Conservation (phyloP, 2,888 invertebrate genomes). For the Diaphora mendica region DNA sequence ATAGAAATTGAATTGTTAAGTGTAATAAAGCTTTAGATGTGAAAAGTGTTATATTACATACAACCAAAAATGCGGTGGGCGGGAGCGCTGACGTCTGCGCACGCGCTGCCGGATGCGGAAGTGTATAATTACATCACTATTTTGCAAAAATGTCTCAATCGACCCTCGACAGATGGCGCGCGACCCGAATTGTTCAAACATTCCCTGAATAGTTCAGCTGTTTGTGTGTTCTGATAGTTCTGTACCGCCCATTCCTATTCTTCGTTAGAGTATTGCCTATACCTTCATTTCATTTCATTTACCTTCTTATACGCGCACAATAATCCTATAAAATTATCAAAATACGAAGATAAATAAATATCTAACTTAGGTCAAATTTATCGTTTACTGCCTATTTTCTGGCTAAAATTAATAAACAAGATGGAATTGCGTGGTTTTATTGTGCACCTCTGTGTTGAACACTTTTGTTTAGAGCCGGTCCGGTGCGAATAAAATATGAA, state of each 20-base stretch:
- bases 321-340: not conserved
- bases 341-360: slow-evolving; percentile 32
- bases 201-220: slow-evolving; percentile 75
- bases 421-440: slow-evolving; percentile 44
- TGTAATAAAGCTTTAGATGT: slow-evolving; percentile 35
- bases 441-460: slow-evolving; percentile 64
- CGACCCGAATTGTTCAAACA: slow-evolving; percentile 71
- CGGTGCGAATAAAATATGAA: slow-evolving; percentile 82
- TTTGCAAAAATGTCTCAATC: slow-evolving; percentile 85
- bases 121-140: slow-evolving; percentile 80
- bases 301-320: not conserved
- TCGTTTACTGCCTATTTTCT: slow-evolving; percentile 38
- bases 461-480: slow-evolving; percentile 72
- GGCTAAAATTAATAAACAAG: slow-evolving; percentile 39
- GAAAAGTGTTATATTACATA: slow-evolving; percentile 72
- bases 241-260: slow-evolving; percentile 68
- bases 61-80: slow-evolving; percentile 70
- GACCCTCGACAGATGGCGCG: slow-evolving; percentile 79
- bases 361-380: slow-evolving; percentile 38
- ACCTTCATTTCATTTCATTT: slow-evolving; percentile 15
- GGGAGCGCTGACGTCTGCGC: slow-evolving; percentile 73
- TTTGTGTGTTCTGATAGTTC: slow-evolving; percentile 73
- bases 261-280: slow-evolving; percentile 26
- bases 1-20: not conserved
- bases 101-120: slow-evolving; percentile 84